phyloP scores from a whole-genome alignment of 2,888 invertebrate genomes.

The Chymomyza caudatula region DNA sequence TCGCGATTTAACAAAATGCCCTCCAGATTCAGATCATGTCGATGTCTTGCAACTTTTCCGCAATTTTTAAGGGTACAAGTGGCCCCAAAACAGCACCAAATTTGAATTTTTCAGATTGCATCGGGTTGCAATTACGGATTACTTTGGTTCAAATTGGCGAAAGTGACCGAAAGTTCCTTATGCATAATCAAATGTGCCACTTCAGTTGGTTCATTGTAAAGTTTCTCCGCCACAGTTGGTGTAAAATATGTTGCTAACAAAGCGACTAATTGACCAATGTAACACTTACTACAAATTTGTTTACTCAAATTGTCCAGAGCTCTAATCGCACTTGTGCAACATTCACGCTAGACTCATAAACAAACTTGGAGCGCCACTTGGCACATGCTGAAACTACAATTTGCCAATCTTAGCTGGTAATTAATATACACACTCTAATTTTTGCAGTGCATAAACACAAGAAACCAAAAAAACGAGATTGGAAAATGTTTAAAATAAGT shows the following conservation, averaged over 20 bases:
- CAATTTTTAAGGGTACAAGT: too few species aligned
- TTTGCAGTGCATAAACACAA: slow-evolving; percentile 24
- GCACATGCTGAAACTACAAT: slow-evolving; percentile 33
- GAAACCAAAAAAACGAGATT: background rate
- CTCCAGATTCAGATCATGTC: too few species aligned
- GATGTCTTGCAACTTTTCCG: too few species aligned
- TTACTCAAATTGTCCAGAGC: background rate
- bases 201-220: background rate
- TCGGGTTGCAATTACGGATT: too few species aligned
- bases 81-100: too few species aligned
- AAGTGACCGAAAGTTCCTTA: too few species aligned
- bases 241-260: background rate
- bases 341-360: slow-evolving; percentile 3
- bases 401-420: slow-evolving; percentile 11
- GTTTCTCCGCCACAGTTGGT: background rate
- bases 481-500: background rate
- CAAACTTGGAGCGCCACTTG: slow-evolving; percentile 16
- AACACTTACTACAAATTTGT: background rate
- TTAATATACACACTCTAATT: slow-evolving; percentile 43
- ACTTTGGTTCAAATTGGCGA: too few species aligned
- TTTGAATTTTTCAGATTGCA: too few species aligned
- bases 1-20: too few species aligned
- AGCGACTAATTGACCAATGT: background rate
- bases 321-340: background rate
- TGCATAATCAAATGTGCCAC: too few species aligned